Evolutionary conservation across 2,888 invertebrate genomes (phyloP).

Genomic region (Odontocolon sp.): DNA sequence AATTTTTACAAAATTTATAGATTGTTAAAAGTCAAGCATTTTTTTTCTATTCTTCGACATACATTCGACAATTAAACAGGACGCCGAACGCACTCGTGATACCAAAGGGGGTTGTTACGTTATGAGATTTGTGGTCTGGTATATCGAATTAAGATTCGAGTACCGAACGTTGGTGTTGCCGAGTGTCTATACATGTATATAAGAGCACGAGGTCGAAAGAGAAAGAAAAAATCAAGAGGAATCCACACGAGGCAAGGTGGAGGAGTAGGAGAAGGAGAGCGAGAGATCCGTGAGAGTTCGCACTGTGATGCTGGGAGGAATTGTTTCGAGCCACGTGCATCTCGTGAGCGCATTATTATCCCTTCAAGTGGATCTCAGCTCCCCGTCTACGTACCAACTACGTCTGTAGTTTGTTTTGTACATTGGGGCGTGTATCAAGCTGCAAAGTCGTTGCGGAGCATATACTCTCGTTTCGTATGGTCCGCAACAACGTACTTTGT

Average conservation of each 20-base stretch:
- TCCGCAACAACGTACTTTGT: background rate
- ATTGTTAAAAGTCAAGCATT: too few relatives aligned
- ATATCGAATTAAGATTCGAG: conserved; percentile 16
- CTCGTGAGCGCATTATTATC: conserved; percentile 71
- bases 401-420: conserved; percentile 3
- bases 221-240: background rate
- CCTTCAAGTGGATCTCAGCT: conserved; percentile 70
- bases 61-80: too few relatives aligned
- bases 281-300: background rate
- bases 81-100: too few relatives aligned
- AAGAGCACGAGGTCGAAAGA: background rate
- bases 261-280: conserved; percentile 3
- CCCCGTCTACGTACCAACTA: background rate
- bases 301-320: conserved; percentile 2
- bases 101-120: background rate
- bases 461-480: background rate
- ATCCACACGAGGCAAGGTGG: background rate
- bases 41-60: too few relatives aligned
- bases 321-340: conserved; percentile 72
- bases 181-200: background rate
- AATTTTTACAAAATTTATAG: too few relatives aligned
- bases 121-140: background rate
- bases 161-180: background rate
- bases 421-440: background rate
- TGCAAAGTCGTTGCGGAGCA: background rate